These are phyloP conservation scores for Steromphala cineraria DNA, from an alignment of 2,888 invertebrate species.

Conservation along the genomic window DNA sequence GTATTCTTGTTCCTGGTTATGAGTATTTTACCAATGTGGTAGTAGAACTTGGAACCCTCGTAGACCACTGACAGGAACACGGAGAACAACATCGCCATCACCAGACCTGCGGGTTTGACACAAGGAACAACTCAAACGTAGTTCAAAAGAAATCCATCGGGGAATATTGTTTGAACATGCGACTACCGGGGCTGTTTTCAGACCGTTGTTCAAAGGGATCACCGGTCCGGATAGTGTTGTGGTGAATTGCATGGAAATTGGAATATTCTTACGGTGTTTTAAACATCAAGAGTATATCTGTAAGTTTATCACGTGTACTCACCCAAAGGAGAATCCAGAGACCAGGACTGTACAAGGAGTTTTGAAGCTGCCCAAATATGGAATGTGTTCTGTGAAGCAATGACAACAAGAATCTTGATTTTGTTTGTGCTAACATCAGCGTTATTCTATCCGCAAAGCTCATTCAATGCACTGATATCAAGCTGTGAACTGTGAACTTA, in stretches of 20 bases:
- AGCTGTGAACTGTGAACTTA: too few relatives aligned
- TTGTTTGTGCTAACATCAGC: too few relatives aligned
- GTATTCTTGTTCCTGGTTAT: neutral
- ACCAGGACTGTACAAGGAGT: neutral
- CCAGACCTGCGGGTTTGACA: neutral
- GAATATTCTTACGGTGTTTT: too few relatives aligned
- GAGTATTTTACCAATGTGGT: neutral
- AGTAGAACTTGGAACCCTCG: conserved; percentile 24
- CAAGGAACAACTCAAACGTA: too few relatives aligned
- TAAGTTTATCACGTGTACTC: neutral
- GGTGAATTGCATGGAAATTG: too few relatives aligned
- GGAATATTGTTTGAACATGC: too few relatives aligned
- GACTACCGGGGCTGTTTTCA: too few relatives aligned
- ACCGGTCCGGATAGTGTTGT: neutral
- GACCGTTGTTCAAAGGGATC: too few relatives aligned
- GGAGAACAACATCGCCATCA: neutral
- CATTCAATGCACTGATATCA: too few relatives aligned
- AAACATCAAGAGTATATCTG: too few relatives aligned
- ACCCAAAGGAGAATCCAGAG: neutral
- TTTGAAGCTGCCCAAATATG: neutral
- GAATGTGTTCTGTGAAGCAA: neutral
- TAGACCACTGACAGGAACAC: conserved; percentile 2
- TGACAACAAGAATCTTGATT: neutral
- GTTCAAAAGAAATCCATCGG: too few relatives aligned
- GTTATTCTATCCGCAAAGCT: too few relatives aligned